Evolutionary conservation across 2,888 invertebrate species (phyloP).

Genomic region (Prenolepis imparis): DNA sequence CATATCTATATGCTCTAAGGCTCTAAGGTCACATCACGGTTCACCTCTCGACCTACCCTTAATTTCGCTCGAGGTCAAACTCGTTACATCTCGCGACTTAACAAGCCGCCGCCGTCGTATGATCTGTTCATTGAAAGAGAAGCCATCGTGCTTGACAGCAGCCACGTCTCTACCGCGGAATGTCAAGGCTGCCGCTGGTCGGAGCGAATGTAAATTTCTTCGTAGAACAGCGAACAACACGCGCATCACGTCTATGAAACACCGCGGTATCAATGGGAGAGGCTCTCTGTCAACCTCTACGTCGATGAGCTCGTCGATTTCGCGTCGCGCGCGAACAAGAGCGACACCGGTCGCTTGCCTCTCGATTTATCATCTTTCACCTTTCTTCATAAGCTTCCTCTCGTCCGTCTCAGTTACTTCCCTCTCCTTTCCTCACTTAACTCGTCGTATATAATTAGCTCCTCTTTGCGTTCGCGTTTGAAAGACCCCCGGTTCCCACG

Average conservation of each 20-base stretch:
- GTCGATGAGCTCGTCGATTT: conserved; percentile 68
- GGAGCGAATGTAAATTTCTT: conserved; percentile 68
- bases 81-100: conserved; percentile 35
- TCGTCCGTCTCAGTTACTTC: background rate
- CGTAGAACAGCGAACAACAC: conserved; percentile 64
- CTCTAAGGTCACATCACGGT: too few species aligned
- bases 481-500: conserved; percentile 42
- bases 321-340: conserved; percentile 32
- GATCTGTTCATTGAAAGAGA: conserved; percentile 37
- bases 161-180: conserved; percentile 71
- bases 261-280: conserved; percentile 59
- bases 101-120: conserved; percentile 26
- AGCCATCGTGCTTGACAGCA: conserved; percentile 45
- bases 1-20: too few species aligned
- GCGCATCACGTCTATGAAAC: conserved; percentile 44
- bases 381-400: background rate
- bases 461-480: conserved; percentile 39
- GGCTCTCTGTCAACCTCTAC: conserved; percentile 50
- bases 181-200: conserved; percentile 70
- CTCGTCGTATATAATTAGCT: conserved; percentile 47
- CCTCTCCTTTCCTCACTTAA: conserved; percentile 8
- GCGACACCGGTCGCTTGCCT: conserved; percentile 8
- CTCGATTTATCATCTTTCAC: conserved; percentile 24
- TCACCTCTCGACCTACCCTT: conserved; percentile 26
- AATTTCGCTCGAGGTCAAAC: conserved; percentile 45